Base-by-base conservation (phyloP, 2,797 vertebrate genomes). In the Notoglanidium macrostoma region DNA sequence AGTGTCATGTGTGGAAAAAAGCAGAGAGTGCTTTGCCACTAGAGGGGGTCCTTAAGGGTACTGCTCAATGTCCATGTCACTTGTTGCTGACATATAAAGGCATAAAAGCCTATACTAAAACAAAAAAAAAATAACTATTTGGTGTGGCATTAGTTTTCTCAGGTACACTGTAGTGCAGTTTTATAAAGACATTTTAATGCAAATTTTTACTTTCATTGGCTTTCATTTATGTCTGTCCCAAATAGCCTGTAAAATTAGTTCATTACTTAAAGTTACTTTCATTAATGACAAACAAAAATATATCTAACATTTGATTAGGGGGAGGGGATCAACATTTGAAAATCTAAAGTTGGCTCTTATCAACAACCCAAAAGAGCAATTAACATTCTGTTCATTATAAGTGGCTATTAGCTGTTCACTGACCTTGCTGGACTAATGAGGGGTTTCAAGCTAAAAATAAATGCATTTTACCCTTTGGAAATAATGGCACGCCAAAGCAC, bases 371-470 rank as follows among this genome's bases (percentile, higher is more conserved):
- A 29, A 61, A 73, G 70, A 70, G 12, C 44, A 44, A 49, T 85
- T 61, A 73, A 40, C 51, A 81, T 51, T 51, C 63, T 63, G 26
- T n/a, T 85, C 11, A 35, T 85, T 65, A 44, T 83, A 86, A 77
- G 23, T 83, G n/a, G 12, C 40, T 68, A 61, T 86, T 83, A 83
- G 76, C 15, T 83, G 44, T 65, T 76, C 17, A 0, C 1, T 74
- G 54, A 72, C 78, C 17, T 46, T 55, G 29, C 55, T 79, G 77
- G 54, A 85, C 8, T 78, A 51, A 49, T 80, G 76, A 82, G 67
- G 40, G 68, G 10, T 55, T 51, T 78, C 44, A 54, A 49, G 59
- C 73, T 78, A 86, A 83, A 86, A 84, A 86, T 86, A 84, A 79
- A 83, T 26, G 11, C 44, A 83, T 44, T 78, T 83, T 59, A 77